Evolutionary conservation across 1,140 invertebrate genomes (phyloP), one percentile per base, ranked within the genome.

Genomic region (Euura saliciscinereae): DNA sequence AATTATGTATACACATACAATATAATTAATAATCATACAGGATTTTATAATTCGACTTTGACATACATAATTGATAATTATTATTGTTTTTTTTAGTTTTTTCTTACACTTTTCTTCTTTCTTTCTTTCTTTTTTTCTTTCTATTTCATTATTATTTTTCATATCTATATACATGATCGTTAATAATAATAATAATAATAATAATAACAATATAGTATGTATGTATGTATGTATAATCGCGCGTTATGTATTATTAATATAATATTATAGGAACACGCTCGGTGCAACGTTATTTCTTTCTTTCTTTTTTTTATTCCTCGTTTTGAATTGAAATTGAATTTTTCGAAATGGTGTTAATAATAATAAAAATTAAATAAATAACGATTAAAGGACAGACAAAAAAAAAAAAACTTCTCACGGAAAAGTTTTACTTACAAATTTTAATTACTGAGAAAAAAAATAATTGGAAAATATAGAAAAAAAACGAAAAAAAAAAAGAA

Each of bases 131-230:
- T n/a, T n/a, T n/a, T n/a, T n/a, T n/a, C n/a, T n/a, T n/a, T n/a
- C n/a, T n/a, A n/a, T n/a, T n/a, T n/a, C n/a, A n/a, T n/a, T n/a
- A n/a, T n/a, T n/a, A n/a, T n/a, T n/a, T n/a, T n/a, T n/a, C n/a
- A n/a, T n/a, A n/a, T n/a, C n/a, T 59, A 59, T 59, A 10, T 59
- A 59, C 51, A 59, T 59, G 51, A 59, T 59, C 51, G 51, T n/a
- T n/a, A n/a, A n/a, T n/a, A n/a, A n/a, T n/a, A n/a, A n/a, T n/a
- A n/a, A n/a, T n/a, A n/a, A n/a, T n/a, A n/a, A n/a, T n/a, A n/a
- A n/a, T n/a, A n/a, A n/a, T 59, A 10, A 59, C 8, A 10, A 59
- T 51, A 51, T 59, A 59, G 8, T 59, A n/a, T n/a, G 51, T 5
- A 11, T 5, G 51, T 59, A 59, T 59, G n/a, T 59, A 59, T 3